Evolutionary conservation across 2,797 vertebrate species (phyloP).

Genomic region (Platyrinchus mystaceus): DNA sequence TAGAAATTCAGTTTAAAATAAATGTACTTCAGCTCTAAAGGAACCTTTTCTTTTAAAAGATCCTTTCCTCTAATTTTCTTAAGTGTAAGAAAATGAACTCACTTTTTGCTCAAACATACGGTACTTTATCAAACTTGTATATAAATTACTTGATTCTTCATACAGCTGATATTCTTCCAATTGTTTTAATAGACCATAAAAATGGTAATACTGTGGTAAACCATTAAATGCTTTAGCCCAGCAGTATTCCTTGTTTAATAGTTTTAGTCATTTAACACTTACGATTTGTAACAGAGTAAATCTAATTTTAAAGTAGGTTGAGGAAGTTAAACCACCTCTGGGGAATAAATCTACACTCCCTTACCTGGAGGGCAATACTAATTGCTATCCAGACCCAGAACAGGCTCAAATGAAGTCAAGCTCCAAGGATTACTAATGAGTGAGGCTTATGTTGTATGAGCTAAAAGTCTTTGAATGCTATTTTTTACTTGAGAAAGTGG

Average conservation of each 20-base stretch:
- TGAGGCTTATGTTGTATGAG: slow-evolving; percentile 41
- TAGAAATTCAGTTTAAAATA: neutral
- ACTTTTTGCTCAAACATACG: slow-evolving; percentile 24
- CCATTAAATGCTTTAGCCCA: slow-evolving; percentile 76
- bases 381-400: slow-evolving; percentile 53
- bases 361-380: slow-evolving; percentile 66
- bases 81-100: slow-evolving; percentile 3
- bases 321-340: slow-evolving; percentile 61
- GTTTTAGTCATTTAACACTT: slow-evolving; percentile 76
- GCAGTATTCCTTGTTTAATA: slow-evolving; percentile 76
- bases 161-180: slow-evolving; percentile 69
- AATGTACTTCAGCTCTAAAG: neutral
- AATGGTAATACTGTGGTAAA: slow-evolving; percentile 74
- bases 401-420: slow-evolving; percentile 64
- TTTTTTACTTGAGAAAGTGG: slow-evolving; percentile 45
- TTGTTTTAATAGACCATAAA: slow-evolving; percentile 78
- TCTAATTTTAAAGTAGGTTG: slow-evolving; percentile 76
- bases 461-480: slow-evolving; percentile 52
- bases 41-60: neutral
- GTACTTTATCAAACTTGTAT: slow-evolving; percentile 70
- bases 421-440: slow-evolving; percentile 67
- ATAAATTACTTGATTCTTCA: slow-evolving; percentile 73
- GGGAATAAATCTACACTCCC: slow-evolving; percentile 55
- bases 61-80: slow-evolving; percentile 9
- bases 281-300: slow-evolving; percentile 75